These are phyloP conservation scores for Bos javanicus DNA, from an alignment of 2,113 vertebrate genomes.

Conservation along the genomic window DNA sequence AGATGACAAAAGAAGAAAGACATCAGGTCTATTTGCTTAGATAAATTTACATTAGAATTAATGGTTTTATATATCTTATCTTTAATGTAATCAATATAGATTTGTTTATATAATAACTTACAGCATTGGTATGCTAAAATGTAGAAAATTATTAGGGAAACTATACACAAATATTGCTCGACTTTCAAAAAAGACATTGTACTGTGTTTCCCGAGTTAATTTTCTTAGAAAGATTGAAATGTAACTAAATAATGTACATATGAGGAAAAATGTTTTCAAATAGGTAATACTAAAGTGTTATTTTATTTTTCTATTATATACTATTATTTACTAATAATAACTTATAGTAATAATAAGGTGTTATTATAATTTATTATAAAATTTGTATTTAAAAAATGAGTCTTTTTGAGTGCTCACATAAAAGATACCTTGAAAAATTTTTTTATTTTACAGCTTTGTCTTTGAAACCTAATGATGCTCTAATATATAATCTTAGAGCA, in stretches of 20 bases:
- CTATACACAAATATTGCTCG: not conserved
- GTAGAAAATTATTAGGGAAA: slow-evolving; percentile 4
- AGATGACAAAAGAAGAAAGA: not conserved
- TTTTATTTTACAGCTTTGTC: slow-evolving; percentile 79
- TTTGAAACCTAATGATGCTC: slow-evolving; percentile 80
- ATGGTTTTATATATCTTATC: not conserved
- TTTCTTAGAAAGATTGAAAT: slow-evolving; percentile 24
- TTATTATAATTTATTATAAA: not conserved
- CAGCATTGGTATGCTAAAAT: not conserved
- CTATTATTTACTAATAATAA: not conserved
- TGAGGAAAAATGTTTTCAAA: slow-evolving; percentile 25
- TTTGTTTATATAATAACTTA: slow-evolving; percentile 8
- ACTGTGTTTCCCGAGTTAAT: not conserved
- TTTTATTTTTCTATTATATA: not conserved
- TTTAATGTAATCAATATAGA: not conserved
- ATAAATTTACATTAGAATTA: slow-evolving; percentile 5
- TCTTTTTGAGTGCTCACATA: not conserved
- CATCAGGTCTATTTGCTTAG: not conserved
- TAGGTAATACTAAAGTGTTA: not conserved
- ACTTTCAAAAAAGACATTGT: not conserved
- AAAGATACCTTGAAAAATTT: not conserved
- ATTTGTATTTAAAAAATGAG: not conserved
- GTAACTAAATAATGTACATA: not conserved
- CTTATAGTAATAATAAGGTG: not conserved
- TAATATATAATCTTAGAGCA: slow-evolving; percentile 82